A percentile compares a stretch with the other conserved stretches of the same genome.
phyloP scores from a whole-genome alignment of 2,888 invertebrate species.

The Scelioninae gen. 1 region DNA sequence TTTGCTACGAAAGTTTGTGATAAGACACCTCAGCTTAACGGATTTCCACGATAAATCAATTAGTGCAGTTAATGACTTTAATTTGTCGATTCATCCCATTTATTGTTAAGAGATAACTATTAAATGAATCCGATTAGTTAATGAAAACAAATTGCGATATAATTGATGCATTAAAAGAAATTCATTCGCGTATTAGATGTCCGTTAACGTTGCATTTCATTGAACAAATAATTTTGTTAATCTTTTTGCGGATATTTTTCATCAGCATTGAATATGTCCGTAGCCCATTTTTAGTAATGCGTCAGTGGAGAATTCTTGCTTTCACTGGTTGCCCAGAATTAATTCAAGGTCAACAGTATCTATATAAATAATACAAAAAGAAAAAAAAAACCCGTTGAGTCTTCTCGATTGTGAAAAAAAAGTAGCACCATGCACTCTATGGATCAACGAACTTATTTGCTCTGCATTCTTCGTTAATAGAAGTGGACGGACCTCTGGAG shows the following conservation, averaged over 20 bases:
- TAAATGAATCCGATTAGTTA: conserved; percentile 26
- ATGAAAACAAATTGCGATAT: background rate
- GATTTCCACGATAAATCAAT: conserved; percentile 18
- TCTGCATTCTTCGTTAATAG: conserved; percentile 39
- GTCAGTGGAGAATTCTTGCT: conserved; percentile 42
- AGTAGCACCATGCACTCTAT: background rate
- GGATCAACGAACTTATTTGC: conserved; percentile 56
- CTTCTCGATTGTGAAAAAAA: background rate
- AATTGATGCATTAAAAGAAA: background rate
- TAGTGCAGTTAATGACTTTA: conserved; percentile 28
- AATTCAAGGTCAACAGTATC: conserved; percentile 48
- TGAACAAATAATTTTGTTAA: background rate
- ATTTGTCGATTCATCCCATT: conserved; percentile 32
- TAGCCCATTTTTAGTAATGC: conserved; percentile 6
- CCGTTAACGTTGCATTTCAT: background rate
- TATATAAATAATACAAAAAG: conserved; percentile 18
- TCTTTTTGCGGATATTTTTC: no score
- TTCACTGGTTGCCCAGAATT: conserved; percentile 44
- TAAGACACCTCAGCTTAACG: conserved; percentile 11
- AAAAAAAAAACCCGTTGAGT: conserved; percentile 19
- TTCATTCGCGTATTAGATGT: background rate
- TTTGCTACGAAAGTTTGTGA: conserved; percentile 22
- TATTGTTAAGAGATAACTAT: conserved; percentile 36
- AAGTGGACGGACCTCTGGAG: no score
- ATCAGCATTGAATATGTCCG: background rate